Evolutionary conservation across 2,113 vertebrate species (phyloP), one percentile per base, ranked within the genome.

Genomic region (Mirza zaza): DNA sequence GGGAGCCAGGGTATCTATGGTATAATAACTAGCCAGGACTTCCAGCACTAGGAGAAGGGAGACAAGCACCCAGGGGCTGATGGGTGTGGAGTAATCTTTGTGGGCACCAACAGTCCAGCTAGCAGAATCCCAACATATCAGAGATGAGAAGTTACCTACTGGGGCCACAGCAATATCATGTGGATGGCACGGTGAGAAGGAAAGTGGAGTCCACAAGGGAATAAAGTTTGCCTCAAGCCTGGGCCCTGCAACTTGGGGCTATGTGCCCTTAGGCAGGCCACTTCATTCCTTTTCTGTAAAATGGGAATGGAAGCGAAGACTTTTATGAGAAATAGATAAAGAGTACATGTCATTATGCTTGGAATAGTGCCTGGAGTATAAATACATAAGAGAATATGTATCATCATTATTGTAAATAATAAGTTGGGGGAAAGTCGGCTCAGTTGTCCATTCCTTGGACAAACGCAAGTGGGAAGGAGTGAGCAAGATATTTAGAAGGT

Each of bases 141-240:
- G 18, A 87, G 4, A 42, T 0, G 0, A 20, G 18, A 50, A 73
- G 12, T 12, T 17, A 27, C 2, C 0, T 6, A n/a, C 29, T 8
- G 15, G 0, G 6, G 21, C 2, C 48, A 20, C 32, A 20, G 9
- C 34, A 17, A 45, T 5, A 4, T 39, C 36, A 73, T 6, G 10
- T 15, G 18, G 5, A n/a, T 48, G 17, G 21, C 32, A 20, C 0
- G 23, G 42, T 29, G 21, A 61, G 15, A 36, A 76, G 34, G 23
- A 68, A 6, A 76, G 23, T 36, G 21, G 21, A n/a, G 25, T 86
- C 20, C 34, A 15, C 25, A 52, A 81, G 1, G 0, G 34, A 36
- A 27, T 15, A 4, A 63, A 55, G 1, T 13, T 9, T 48, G 55
- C 0, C 36, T 86, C 17, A 9, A 50, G 6, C 48, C 10, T 39